Evolutionary conservation across 2,888 invertebrate species (phyloP), one percentile per base, ranked within the genome.

Genomic region (Cheilosia variabilis): DNA sequence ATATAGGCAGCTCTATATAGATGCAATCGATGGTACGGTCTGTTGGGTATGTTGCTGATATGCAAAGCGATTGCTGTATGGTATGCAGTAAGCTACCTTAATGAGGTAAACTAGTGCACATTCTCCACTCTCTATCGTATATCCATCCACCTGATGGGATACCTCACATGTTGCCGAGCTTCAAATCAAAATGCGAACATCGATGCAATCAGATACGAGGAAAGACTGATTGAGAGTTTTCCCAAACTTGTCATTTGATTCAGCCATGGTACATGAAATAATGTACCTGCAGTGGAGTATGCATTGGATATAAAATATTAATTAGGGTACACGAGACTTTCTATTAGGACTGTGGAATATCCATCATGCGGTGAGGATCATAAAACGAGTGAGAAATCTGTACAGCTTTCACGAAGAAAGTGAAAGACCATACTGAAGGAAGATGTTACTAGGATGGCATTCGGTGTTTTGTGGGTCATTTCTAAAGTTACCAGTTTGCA

Each of bases 61-160:
- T 65, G 79, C 60, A 75, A 47, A 65, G 60, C 69, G 65, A 58
- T 71, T 75, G 75, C 65, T 75, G 79, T 84, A 65, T 66, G 75
- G 57, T 69, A 79, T 19, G 37, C 53, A 31, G 68, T 58, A 55
- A 43, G 78, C 78, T 79, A 84, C 83, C 72, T 78, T 72, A 79
- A 84, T 71, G 75, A 84, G 75, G 79, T 79, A 66, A 76, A 69
- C 79, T 63, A 71, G 63, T 65, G 58, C 65, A 79, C 75, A 72
- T 82, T 47, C 19, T 9, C 47, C 71, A 73, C 66, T 60, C 78
- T 31, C 31, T 31, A 68, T 58, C 47, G 27, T 62, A 65, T 66
- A 79, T 62, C 50, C 52, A 79, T 62, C 50, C 58, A 15, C 13
- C 17, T 37, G 58, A 52, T 62, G 58, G 66, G 66, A 73, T 60